Percentiles rank a stretch among this genome's conserved stretches.
Conservation (phyloP, 2,797 vertebrate species). For the Liparis tanakae region DNA sequence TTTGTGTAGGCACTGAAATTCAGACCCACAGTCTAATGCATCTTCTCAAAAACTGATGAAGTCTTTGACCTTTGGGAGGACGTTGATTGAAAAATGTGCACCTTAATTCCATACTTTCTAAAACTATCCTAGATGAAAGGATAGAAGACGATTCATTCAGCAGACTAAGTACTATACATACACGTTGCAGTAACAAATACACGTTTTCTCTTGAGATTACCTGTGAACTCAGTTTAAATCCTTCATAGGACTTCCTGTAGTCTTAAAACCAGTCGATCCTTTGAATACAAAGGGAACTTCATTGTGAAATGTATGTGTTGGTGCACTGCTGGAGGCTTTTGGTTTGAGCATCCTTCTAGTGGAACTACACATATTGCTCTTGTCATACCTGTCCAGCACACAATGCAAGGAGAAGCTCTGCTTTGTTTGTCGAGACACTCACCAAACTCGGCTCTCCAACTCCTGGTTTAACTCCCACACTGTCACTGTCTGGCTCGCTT, state of each 20-base stretch:
- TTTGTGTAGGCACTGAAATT: background rate
- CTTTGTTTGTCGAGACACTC: constrained; percentile 78
- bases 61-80: constrained; percentile 11
- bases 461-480: constrained; percentile 76
- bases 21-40: background rate
- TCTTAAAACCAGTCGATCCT: background rate
- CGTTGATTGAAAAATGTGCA: background rate
- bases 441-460: constrained; percentile 69
- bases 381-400: constrained; percentile 74
- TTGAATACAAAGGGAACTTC: constrained; percentile 30
- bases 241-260: background rate
- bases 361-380: constrained; percentile 57
- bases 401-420: constrained; percentile 57
- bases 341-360: constrained; percentile 43
- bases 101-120: constrained; percentile 1
- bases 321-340: constrained; percentile 27
- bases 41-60: background rate
- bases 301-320: constrained; percentile 37
- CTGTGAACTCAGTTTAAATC: background rate
- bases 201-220: background rate
- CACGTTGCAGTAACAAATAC: background rate
- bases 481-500: constrained; percentile 72
- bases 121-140: background rate
- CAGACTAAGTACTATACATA: background rate
- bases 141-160: background rate